These are phyloP conservation scores for Anguilla marmorata DNA, from an alignment of 2,797 vertebrate species.

Conservation along the genomic window DNA sequence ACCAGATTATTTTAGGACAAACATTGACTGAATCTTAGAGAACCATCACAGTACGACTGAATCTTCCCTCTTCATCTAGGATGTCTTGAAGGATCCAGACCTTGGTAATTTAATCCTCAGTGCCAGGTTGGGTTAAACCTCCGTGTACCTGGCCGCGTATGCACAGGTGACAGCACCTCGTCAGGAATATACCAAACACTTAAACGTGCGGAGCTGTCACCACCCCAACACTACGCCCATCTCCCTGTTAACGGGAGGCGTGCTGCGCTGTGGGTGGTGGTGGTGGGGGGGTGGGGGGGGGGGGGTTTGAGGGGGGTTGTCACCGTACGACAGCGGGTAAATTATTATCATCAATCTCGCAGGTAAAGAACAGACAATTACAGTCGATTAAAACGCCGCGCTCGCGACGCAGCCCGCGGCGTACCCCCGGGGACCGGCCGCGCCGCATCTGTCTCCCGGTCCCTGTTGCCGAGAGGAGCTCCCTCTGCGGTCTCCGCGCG, in stretches of 20 bases:
- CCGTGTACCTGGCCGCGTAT: conserved; percentile 46
- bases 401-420: conserved; percentile 36
- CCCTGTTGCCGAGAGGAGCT: conserved; percentile 29
- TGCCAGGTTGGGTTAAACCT: background rate
- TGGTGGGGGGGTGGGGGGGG: conserved; percentile 26
- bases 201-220: conserved; percentile 46
- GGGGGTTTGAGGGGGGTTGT: conserved; percentile 38
- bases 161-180: conserved; percentile 48
- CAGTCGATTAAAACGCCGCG: conserved; percentile 49
- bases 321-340: conserved; percentile 40
- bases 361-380: conserved; percentile 50
- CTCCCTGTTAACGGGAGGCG: conserved; percentile 42
- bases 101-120: background rate
- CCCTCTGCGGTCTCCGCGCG: conserved; percentile 42
- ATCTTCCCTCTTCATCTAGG: background rate
- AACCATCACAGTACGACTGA: background rate
- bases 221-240: conserved; percentile 44
- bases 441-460: conserved; percentile 33
- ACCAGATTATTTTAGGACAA: background rate
- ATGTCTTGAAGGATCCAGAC: background rate
- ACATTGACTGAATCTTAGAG: background rate
- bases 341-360: conserved; percentile 51
- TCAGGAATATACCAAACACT: conserved; percentile 39
- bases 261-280: conserved; percentile 29
- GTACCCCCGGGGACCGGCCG: conserved; percentile 39